Evolutionary conservation across 2,113 vertebrate species (phyloP).

Genomic region (Nesogale talazaci): DNA sequence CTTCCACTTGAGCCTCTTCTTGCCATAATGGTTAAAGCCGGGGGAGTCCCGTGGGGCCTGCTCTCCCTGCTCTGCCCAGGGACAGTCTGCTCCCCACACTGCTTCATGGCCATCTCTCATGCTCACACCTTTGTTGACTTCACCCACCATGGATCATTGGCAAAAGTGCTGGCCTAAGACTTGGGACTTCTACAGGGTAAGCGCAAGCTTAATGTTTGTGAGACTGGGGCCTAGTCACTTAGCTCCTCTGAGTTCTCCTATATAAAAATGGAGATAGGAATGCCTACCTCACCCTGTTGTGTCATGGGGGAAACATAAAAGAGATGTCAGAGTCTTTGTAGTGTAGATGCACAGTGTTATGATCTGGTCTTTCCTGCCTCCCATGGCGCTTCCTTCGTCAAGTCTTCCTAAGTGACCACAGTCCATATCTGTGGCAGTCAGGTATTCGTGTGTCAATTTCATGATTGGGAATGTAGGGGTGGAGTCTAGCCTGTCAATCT

Average conservation of each 20-base stretch:
- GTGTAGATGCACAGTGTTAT: background rate
- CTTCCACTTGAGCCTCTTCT: no score
- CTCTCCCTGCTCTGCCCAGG: no score
- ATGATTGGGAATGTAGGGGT: no score
- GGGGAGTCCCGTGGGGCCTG: background rate
- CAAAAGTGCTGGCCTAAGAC: background rate
- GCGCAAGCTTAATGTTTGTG: background rate
- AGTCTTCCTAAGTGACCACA: background rate
- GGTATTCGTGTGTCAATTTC: no score
- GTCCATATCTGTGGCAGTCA: no score
- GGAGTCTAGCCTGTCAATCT: no score
- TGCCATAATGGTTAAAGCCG: background rate
- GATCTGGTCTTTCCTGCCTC: no score
- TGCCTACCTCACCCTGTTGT: background rate
- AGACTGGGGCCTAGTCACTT: no score
- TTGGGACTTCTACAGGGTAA: no score
- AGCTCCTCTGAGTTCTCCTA: background rate
- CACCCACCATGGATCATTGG: background rate
- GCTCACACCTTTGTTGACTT: background rate
- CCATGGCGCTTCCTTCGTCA: background rate
- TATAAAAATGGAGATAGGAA: background rate
- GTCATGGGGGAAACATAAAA: background rate
- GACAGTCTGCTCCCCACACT: background rate
- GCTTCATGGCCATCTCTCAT: background rate
- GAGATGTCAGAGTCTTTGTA: background rate